Base-by-base conservation (phyloP, 2,888 invertebrate genomes). In the Leptopilina syphax region DNA sequence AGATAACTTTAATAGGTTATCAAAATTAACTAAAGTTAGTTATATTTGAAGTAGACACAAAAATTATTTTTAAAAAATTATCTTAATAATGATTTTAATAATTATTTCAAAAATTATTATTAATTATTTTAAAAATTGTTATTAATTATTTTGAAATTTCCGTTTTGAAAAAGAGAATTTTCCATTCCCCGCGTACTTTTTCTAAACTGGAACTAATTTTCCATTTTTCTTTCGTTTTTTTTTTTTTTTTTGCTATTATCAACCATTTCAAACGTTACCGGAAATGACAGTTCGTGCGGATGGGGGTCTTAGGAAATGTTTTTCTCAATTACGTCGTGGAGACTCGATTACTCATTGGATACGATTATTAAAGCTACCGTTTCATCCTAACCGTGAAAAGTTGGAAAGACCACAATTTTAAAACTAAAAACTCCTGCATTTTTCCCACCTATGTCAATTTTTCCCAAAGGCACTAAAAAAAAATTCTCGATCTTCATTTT, bases 281-380 rank as follows among this genome's bases (percentile, higher is more conserved):
- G 73, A 73, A 54, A 73, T 57, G 57, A 73, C 73, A 57, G 50
- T 73, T 57, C 34, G 54, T 57, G 54, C 57, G 57, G 73, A 73
- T 57, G 73, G 54, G 54, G 34, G 73, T 57, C 73, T 73, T 57
- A 57, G 73, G 73, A 73, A 73, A 57, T n/a, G 73, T 73, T 73
- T 73, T 73, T 73, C 57, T 57, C 34, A 34, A 73, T 57, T 73
- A 54, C 57, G 73, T 57, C 34, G 57, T 73, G 34, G 73, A 73
- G 34, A 57, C 34, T 73, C 54, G 73, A 73, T 73, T 57, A 73
- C 73, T 73, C 73, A 73, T 57, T n/a, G 73, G 57, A 4, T 34
- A 73, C 73, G 57, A 54, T 73, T 73, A 57, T 73, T 34, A 57
- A 73, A 34, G 73, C 57, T 27, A 34, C n/a, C 73, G 54, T 73